Conservation (phyloP, 2,113 vertebrate genomes). For the Phalacrocorax pelagicus region DNA sequence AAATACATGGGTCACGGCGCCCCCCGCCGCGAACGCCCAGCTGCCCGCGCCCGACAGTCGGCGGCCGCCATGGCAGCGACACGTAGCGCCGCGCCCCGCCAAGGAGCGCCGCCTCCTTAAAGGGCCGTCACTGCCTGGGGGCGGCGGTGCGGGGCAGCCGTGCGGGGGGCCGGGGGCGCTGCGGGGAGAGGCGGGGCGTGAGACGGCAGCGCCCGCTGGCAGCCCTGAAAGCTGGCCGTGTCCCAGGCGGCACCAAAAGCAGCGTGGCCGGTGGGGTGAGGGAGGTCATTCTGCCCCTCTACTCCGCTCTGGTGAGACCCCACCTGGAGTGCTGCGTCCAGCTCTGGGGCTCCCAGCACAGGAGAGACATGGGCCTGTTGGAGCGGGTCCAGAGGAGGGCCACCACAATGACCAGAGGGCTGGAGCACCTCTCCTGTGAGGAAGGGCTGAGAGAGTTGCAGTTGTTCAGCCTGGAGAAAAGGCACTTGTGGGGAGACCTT, state of each 20-base stretch:
- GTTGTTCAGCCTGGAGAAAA: not conserved
- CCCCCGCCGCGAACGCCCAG: too few species aligned
- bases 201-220: not conserved
- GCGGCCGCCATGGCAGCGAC: too few species aligned
- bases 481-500: not conserved
- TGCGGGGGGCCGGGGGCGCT: too few species aligned
- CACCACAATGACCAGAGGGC: fast-evolving
- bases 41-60: too few species aligned
- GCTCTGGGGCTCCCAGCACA: too few species aligned
- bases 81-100: too few species aligned
- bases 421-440: not conserved
- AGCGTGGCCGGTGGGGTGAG: not conserved
- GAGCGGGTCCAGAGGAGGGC: not conserved
- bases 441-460: not conserved
- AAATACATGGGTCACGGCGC: too few species aligned
- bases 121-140: too few species aligned
- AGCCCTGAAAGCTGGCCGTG: fast-evolving
- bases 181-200: too few species aligned
- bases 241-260: not conserved
- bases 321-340: fast-evolving
- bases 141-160: too few species aligned
- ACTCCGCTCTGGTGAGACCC: fast-evolving
- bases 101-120: too few species aligned
- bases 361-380: not conserved
- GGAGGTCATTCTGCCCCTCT: too few species aligned